These are phyloP conservation scores for Microchirus variegatus DNA, from an alignment of 2,797 vertebrate species.

Conservation along the genomic window DNA sequence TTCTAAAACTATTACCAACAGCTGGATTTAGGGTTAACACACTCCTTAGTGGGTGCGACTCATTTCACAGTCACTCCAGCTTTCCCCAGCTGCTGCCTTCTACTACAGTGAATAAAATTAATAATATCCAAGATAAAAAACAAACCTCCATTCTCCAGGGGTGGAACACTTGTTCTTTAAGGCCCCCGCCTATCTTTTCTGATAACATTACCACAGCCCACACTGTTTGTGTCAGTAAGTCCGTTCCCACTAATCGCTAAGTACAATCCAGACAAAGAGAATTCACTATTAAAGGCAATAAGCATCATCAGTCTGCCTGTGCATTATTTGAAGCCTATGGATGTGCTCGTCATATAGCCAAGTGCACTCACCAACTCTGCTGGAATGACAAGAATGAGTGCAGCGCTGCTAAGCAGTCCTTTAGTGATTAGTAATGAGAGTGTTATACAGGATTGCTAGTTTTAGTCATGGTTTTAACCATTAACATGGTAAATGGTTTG, in stretches of 20 bases:
- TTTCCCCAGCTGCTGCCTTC: constrained; percentile 28
- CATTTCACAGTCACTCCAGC: constrained; percentile 8
- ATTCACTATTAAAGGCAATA: constrained; percentile 26
- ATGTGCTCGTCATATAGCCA: background rate
- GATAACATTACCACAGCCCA: constrained; percentile 50
- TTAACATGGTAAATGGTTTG: too few relatives aligned
- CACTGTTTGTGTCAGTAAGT: constrained; percentile 39
- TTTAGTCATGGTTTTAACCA: too few relatives aligned
- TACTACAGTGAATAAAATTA: constrained; percentile 39
- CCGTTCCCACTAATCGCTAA: constrained; percentile 28
- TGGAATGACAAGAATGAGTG: too few relatives aligned
- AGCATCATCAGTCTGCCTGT: constrained; percentile 33
- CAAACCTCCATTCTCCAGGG: constrained; percentile 6
- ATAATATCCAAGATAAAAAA: constrained; percentile 30
- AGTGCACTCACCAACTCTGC: too few relatives aligned
- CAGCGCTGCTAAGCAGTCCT: too few relatives aligned
- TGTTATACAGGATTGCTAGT: too few relatives aligned
- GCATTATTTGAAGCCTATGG: constrained; percentile 26
- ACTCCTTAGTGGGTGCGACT: constrained; percentile 6
- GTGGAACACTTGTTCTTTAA: constrained; percentile 37
- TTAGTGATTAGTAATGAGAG: too few relatives aligned
- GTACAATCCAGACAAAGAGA: constrained; percentile 25
- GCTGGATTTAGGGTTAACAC: too few relatives aligned
- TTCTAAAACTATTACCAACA: background rate
- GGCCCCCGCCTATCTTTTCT: constrained; percentile 39